Conservation (phyloP, 2,888 invertebrate species). For the Toxonevra muliebris region DNA sequence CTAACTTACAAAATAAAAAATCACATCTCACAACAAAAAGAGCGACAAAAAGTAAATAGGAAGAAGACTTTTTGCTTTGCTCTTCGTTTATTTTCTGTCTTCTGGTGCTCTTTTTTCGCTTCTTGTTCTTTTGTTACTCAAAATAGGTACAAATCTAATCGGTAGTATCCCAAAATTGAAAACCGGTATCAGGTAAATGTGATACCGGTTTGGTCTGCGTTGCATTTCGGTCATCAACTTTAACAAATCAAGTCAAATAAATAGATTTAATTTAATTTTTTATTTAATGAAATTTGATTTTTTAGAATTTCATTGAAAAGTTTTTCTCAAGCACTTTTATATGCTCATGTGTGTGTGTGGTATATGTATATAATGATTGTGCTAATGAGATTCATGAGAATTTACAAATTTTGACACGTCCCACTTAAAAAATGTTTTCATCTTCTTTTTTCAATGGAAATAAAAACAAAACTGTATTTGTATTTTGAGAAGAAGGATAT, state of each 20-base stretch:
- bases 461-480: too few species aligned
- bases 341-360: too few species aligned
- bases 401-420: too few species aligned
- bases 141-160: constrained; percentile 30
- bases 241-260: neutral
- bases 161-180: constrained; percentile 56
- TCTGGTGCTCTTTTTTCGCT: neutral
- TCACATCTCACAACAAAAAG: neutral
- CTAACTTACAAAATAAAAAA: neutral
- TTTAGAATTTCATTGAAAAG: too few species aligned
- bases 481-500: too few species aligned
- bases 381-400: too few species aligned
- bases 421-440: too few species aligned
- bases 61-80: neutral
- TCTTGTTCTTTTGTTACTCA: neutral
- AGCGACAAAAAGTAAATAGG: constrained; percentile 15
- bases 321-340: too few species aligned
- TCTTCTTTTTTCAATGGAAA: too few species aligned
- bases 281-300: too few species aligned
- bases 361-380: too few species aligned
- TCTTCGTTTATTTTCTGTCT: constrained; percentile 3
- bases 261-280: too few species aligned
- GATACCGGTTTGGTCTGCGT: neutral
- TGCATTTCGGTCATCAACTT: constrained; percentile 1
- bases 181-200: constrained; percentile 50